These are phyloP conservation scores for Gorsachius goisagi DNA, from an alignment of 2,113 vertebrate genomes.

Conservation along the genomic window DNA sequence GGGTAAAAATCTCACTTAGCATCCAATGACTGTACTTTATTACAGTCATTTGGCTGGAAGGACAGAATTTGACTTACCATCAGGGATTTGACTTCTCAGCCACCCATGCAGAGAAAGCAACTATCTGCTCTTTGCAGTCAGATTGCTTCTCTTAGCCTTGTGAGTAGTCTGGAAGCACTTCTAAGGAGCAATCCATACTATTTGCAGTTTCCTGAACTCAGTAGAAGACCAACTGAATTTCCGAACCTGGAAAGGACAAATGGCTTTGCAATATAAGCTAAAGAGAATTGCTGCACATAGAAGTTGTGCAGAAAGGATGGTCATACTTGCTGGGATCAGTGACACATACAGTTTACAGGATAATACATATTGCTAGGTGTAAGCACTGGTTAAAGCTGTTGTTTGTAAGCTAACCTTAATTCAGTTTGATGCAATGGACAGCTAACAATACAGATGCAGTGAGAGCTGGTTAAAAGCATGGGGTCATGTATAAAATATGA, in stretches of 20 bases:
- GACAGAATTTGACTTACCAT: neutral
- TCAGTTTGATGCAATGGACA: neutral
- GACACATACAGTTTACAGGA: neutral
- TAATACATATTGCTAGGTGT: neutral
- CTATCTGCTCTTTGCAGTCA: neutral
- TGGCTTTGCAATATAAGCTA: neutral
- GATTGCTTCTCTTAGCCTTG: neutral
- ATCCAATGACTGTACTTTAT: neutral
- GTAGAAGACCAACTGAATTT: neutral
- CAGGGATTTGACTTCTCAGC: neutral
- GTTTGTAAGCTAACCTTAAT: neutral
- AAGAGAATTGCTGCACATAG: neutral
- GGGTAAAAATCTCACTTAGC: neutral
- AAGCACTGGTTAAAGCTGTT: neutral
- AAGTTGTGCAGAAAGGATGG: neutral
- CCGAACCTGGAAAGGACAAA: neutral
- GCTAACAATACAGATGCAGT: neutral
- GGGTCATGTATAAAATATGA: neutral
- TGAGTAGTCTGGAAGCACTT: neutral
- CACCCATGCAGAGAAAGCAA: neutral
- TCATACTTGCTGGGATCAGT: neutral
- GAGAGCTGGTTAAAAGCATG: neutral
- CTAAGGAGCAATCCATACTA: neutral
- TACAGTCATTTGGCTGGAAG: neutral
- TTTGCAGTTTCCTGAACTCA: neutral